These are phyloP conservation scores for Nannoperca australis DNA, from an alignment of 2,797 vertebrate species.

Conservation along the genomic window DNA sequence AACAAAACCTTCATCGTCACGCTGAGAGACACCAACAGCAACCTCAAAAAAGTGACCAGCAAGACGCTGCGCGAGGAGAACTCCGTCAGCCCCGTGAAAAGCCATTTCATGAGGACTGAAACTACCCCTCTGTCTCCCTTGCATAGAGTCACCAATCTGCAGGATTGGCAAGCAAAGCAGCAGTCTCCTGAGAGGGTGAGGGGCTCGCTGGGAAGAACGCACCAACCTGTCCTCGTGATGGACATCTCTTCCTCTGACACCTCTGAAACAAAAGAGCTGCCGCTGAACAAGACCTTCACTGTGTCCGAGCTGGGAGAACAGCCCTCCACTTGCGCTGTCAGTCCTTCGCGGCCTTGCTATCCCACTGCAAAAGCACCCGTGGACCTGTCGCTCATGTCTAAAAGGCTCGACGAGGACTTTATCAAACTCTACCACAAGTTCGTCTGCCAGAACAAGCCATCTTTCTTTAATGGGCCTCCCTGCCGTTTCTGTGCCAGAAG, in stretches of 20 bases:
- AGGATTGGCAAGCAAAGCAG: conserved; percentile 4
- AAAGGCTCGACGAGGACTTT: conserved; percentile 75
- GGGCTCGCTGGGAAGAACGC: conserved; percentile 1
- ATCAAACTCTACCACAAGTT: conserved; percentile 81
- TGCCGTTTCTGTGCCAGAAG: conserved; percentile 69
- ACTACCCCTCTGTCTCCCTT: background rate
- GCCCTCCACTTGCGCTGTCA: background rate
- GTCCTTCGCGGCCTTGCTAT: conserved; percentile 18
- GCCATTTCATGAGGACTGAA: background rate
- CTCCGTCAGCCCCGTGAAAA: conserved; percentile 2
- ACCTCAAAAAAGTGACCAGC: background rate
- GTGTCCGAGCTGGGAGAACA: conserved; percentile 26
- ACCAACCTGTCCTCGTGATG: conserved; percentile 53
- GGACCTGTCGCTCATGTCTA: conserved; percentile 23
- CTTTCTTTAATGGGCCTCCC: conserved; percentile 18
- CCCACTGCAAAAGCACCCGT: conserved; percentile 14
- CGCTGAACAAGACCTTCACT: conserved; percentile 56
- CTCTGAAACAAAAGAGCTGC: background rate
- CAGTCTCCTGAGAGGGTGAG: conserved; percentile 35
- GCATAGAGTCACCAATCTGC: background rate
- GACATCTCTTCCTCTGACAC: conserved; percentile 46
- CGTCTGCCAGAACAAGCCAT: conserved; percentile 72
- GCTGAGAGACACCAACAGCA: background rate
- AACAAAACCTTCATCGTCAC: conserved; percentile 39
- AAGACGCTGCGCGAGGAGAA: background rate